Evolutionary conservation across 2,113 vertebrate genomes (phyloP).

Genomic region (Pagrus major): DNA sequence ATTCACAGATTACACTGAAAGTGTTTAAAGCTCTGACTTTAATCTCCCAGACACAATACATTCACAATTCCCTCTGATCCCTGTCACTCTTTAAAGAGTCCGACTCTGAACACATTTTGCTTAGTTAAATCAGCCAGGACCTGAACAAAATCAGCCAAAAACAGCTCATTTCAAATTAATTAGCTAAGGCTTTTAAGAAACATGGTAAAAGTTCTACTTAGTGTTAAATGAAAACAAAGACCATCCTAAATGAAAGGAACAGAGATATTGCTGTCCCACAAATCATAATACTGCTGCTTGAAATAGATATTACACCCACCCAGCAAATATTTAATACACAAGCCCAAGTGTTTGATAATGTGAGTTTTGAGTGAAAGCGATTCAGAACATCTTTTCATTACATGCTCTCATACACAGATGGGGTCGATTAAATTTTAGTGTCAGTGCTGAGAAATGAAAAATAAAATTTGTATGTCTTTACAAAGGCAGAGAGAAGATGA

Average conservation of each 20-base stretch:
- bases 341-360: conserved; percentile 23
- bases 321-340: background rate
- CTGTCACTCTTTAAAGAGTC: conserved; percentile 1
- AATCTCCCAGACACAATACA: conserved; percentile 26
- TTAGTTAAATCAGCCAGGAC: background rate
- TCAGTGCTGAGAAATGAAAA: background rate
- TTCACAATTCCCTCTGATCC: conserved; percentile 23
- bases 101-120: background rate
- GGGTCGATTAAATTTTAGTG: background rate
- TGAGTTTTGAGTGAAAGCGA: background rate
- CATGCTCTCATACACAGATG: background rate
- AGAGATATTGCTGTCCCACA: background rate
- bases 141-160: background rate
- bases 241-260: background rate
- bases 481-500: background rate
- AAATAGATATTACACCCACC: conserved; percentile 19
- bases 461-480: background rate
- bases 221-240: background rate
- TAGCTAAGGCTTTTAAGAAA: background rate
- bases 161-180: background rate
- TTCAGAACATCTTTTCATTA: conserved; percentile 23
- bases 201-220: too few relatives aligned
- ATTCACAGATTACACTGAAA: conserved; percentile 5
- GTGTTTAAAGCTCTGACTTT: conserved; percentile 30
- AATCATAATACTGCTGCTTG: background rate